phyloP scores from a whole-genome alignment of 2,113 vertebrate species.

The Tachysurus vachellii region DNA sequence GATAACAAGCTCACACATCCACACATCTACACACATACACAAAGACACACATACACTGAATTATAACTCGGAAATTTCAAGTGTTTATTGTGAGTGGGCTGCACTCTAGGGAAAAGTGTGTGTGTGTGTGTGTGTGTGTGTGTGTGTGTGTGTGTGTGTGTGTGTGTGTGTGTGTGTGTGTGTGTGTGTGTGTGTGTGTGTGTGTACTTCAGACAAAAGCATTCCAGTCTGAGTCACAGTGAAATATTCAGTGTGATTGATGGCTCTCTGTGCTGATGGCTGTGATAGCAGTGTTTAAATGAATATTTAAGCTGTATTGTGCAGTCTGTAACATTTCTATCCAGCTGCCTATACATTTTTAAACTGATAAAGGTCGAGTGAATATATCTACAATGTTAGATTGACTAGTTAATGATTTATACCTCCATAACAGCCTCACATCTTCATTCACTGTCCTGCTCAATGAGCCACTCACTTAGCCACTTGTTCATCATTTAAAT shows the following conservation, averaged over 20 bases:
- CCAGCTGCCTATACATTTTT: not conserved
- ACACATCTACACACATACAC: slow-evolving; percentile 4
- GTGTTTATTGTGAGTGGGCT: slow-evolving; percentile 34
- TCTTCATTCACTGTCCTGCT: not conserved
- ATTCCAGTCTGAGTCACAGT: slow-evolving; percentile 19
- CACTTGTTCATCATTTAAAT: not conserved
- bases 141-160: slow-evolving; percentile 5
- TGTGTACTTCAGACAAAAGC: slow-evolving; percentile 28
- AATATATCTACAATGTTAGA: not conserved
- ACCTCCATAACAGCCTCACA: not conserved
- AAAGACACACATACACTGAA: slow-evolving; percentile 23
- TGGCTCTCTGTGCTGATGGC: slow-evolving; percentile 13
- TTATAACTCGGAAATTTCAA: slow-evolving; percentile 29
- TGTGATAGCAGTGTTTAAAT: slow-evolving; percentile 35
- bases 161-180: slow-evolving; percentile 3
- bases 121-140: slow-evolving; percentile 20
- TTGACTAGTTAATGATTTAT: not conserved
- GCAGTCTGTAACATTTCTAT: slow-evolving; percentile 17
- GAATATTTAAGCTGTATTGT: slow-evolving; percentile 30
- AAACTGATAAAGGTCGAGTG: not conserved
- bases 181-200: slow-evolving; percentile 19
- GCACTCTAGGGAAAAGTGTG: slow-evolving; percentile 39
- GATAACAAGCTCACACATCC: not conserved
- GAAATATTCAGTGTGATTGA: slow-evolving; percentile 32
- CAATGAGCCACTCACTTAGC: not conserved